These are phyloP conservation scores for Chionis minor DNA, from an alignment of 2,113 vertebrate species.

Conservation along the genomic window DNA sequence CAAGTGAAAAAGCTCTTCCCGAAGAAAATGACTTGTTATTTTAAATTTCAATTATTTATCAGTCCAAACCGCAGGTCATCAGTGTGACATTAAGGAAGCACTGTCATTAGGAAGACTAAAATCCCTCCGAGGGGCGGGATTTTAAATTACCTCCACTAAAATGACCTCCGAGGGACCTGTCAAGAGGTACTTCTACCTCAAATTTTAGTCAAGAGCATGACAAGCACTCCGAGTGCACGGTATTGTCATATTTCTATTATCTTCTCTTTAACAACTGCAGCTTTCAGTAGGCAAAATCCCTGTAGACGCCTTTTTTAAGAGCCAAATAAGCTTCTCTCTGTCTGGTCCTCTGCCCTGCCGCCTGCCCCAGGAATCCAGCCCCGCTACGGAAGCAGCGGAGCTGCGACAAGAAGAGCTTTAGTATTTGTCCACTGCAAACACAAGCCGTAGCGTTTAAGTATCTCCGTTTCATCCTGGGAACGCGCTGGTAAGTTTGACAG, in stretches of 20 bases:
- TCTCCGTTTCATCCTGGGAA: background rate
- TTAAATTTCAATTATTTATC: background rate
- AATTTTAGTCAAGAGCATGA: background rate
- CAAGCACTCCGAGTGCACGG: background rate
- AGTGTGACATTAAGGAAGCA: background rate
- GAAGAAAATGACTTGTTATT: background rate
- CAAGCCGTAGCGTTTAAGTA: background rate
- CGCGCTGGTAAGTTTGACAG: rapidly evolving
- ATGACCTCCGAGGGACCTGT: background rate
- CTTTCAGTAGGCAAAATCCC: background rate
- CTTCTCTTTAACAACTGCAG: background rate
- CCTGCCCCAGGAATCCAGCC: background rate
- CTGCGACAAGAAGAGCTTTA: background rate
- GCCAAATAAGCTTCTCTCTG: background rate
- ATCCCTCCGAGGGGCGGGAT: background rate
- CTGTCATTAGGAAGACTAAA: background rate
- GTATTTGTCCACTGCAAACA: background rate
- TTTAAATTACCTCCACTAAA: too few relatives aligned
- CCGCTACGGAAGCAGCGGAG: rapidly evolving
- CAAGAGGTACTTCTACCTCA: too few relatives aligned
- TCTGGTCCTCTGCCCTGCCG: background rate
- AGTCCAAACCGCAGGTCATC: background rate
- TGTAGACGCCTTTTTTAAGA: background rate
- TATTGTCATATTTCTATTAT: background rate
- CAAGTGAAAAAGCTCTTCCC: background rate